Conservation (phyloP, 1,140 invertebrate genomes). For the Eriocheir sinensis region DNA sequence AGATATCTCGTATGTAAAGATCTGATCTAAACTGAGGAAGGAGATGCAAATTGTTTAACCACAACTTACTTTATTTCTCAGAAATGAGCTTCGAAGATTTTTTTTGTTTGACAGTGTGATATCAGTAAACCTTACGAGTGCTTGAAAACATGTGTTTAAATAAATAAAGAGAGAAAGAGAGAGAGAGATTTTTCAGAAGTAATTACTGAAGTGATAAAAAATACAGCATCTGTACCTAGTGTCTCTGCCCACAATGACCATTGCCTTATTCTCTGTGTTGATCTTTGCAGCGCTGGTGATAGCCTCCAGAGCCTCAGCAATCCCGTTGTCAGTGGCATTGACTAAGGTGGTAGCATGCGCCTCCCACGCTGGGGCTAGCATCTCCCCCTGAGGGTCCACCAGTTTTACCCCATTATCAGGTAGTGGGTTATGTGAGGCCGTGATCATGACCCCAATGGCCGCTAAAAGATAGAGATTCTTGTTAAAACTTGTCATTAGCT, state of each 20-base stretch:
- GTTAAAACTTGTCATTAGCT: conserved; percentile 52
- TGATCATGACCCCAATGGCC: conserved; percentile 97
- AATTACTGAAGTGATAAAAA: not conserved
- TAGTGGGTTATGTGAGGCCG: conserved; percentile 98
- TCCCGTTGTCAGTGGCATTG: conserved; percentile 83
- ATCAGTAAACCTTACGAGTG: no score
- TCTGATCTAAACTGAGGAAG: no score
- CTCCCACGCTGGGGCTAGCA: conserved; percentile 97
- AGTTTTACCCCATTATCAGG: conserved; percentile 98
- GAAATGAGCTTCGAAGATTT: no score
- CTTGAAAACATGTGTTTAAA: no score
- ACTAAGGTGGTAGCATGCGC: conserved; percentile 87
- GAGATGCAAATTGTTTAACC: no score
- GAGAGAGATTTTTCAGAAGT: not conserved
- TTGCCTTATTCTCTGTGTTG: conserved; percentile 86
- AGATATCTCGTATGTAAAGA: no score
- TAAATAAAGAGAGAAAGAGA: not conserved
- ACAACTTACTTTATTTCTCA: no score
- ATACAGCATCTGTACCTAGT: conserved; percentile 84
- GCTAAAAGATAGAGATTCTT: conserved; percentile 80
- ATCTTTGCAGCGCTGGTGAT: conserved; percentile 86
- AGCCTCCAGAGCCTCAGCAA: conserved; percentile 81
- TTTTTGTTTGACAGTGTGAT: no score
- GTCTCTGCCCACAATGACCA: conserved; percentile 88
- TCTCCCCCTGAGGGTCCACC: conserved; percentile 97